Evolutionary conservation across 2,888 invertebrate genomes (phyloP).

Genomic region (Tubulanus polymorphus): DNA sequence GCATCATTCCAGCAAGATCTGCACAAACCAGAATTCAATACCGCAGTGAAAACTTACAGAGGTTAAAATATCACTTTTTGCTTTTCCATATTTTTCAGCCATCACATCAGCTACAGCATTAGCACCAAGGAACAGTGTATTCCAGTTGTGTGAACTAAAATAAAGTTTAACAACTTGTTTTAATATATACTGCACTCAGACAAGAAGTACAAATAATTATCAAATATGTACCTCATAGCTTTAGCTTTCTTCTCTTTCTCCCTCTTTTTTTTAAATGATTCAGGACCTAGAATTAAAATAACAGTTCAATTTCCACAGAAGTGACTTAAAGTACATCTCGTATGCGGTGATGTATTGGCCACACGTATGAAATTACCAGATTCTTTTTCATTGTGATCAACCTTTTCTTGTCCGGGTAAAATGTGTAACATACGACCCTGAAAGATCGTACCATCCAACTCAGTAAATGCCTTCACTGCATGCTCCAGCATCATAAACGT

Average conservation of each 20-base stretch:
- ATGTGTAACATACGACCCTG: conserved; percentile 87
- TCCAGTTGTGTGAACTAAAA: conserved; percentile 81
- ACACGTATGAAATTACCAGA: no score
- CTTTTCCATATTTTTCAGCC: conserved; percentile 75
- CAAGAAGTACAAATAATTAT: not conserved
- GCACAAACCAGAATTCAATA: no score
- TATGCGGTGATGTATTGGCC: no score
- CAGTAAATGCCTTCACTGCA: conserved; percentile 81
- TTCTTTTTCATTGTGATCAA: no score
- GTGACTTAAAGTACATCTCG: no score
- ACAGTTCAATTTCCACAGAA: no score
- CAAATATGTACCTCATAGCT: conserved; percentile 52
- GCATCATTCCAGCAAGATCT: not conserved
- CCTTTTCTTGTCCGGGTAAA: conserved; percentile 73
- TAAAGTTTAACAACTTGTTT: not conserved
- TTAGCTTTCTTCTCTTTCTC: conserved; percentile 69
- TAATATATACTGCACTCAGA: not conserved
- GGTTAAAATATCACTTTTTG: conserved; percentile 72
- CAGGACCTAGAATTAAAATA: conserved; percentile 57
- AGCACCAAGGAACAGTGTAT: conserved; percentile 85
- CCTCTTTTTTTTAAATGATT: conserved; percentile 81
- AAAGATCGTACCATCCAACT: conserved; percentile 84
- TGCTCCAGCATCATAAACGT: conserved; percentile 94
- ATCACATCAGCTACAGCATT: conserved; percentile 91
- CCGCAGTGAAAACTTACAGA: conserved; percentile 41